Evolutionary conservation across 2,113 vertebrate genomes (phyloP).

Genomic region (Amphiprion ocellaris): DNA sequence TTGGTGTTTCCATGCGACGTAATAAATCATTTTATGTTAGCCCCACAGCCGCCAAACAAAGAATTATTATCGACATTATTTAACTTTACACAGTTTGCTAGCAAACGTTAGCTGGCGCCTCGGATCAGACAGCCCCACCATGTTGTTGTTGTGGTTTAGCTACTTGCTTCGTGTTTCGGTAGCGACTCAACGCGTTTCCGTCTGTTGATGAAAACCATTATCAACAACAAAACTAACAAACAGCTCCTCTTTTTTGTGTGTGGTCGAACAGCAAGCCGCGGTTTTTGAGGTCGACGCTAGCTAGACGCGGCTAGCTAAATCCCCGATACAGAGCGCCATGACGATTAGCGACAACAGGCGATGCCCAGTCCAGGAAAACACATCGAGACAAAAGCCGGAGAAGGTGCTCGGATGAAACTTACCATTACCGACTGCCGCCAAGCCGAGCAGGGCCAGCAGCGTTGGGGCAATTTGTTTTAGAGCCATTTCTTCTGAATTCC

Average conservation of each 20-base stretch:
- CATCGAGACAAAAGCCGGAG: slow-evolving; percentile 75
- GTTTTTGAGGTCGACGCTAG: slow-evolving; percentile 61
- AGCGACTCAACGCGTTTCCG: background rate
- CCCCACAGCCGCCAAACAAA: rapidly evolving
- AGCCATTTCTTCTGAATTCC: slow-evolving; percentile 83
- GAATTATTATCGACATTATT: background rate
- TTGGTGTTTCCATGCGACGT: rapidly evolving
- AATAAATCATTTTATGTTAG: background rate
- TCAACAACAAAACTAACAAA: background rate
- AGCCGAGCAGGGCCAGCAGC: slow-evolving; percentile 78
- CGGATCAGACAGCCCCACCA: slow-evolving; percentile 59
- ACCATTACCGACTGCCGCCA: slow-evolving; percentile 78
- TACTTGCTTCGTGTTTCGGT: slow-evolving; percentile 41
- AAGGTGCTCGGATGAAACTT: slow-evolving; percentile 67
- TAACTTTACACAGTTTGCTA: slow-evolving; percentile 53
- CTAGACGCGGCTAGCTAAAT: slow-evolving; percentile 64
- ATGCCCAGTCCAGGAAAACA: slow-evolving; percentile 76
- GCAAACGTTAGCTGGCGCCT: slow-evolving; percentile 57
- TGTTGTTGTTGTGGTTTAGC: slow-evolving; percentile 73
- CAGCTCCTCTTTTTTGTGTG: background rate
- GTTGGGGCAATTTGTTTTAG: slow-evolving; percentile 65
- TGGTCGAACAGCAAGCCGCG: background rate
- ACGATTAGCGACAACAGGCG: slow-evolving; percentile 80
- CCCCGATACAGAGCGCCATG: slow-evolving; percentile 81
- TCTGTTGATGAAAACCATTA: background rate